phyloP scores from a whole-genome alignment of 2,888 invertebrate genomes.

The Nymphalis c-album region DNA sequence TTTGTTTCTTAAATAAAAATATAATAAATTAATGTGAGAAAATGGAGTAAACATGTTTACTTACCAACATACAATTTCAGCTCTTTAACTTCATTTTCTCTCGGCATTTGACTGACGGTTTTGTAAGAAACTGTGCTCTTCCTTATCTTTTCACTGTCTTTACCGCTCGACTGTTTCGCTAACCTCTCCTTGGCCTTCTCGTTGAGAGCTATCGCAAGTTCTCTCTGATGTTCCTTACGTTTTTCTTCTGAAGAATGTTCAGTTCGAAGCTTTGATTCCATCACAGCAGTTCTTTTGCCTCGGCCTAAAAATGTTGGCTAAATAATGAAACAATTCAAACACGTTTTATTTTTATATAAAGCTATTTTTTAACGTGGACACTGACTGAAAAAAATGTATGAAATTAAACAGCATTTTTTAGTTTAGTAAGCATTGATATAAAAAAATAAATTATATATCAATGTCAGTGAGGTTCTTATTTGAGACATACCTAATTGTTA shows the following conservation, averaged over 20 bases:
- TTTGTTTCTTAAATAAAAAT: background rate
- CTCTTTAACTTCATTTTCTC: slow-evolving; percentile 95
- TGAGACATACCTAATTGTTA: no score
- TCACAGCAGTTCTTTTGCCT: slow-evolving; percentile 93
- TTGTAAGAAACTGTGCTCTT: slow-evolving; percentile 98
- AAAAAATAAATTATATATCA: no score
- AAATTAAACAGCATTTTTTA: no score
- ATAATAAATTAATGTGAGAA: slow-evolving; percentile 78
- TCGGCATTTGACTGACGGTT: slow-evolving; percentile 94
- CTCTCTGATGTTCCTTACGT: slow-evolving; percentile 97
- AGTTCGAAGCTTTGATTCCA: slow-evolving; percentile 95
- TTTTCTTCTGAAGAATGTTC: slow-evolving; percentile 99
- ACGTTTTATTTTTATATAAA: background rate
- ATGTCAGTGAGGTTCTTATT: no score
- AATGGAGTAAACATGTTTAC: slow-evolving; percentile 47
- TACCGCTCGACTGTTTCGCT: slow-evolving; percentile 92
- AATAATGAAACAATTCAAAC: slow-evolving; percentile 7
- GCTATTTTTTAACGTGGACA: background rate
- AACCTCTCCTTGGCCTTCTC: slow-evolving; percentile 95
- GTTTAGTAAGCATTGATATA: no score
- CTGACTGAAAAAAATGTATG: no score
- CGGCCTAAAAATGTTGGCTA: slow-evolving; percentile 66
- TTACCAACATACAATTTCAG: slow-evolving; percentile 96
- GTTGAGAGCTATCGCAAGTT: slow-evolving; percentile 93
- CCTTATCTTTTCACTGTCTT: slow-evolving; percentile 92